Evolutionary conservation across 2,888 invertebrate genomes (phyloP), one percentile per base, ranked within the genome.

Genomic region (Pardosa pseudoannulata): DNA sequence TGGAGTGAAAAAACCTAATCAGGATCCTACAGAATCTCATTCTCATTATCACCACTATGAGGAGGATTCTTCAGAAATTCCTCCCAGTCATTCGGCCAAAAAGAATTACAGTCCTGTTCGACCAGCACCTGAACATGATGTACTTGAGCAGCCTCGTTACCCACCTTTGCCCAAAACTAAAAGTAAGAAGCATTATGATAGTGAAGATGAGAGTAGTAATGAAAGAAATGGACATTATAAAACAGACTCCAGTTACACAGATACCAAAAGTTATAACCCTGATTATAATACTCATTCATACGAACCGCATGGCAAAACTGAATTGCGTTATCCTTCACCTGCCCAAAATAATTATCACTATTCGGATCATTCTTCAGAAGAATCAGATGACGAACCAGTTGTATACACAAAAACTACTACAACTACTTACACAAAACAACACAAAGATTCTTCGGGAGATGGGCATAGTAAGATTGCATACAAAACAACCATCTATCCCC

Each of bases 111-210:
- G 73, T 41, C 67, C 86, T 19, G 64, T 75, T 0, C 31, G 79
- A n/a, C 86, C 86, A 28, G 78, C 86, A 16, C 86, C 86, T 16
- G n/a, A 65, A 7, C 46, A 75, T 29, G 79, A 79, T 64, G 62
- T 75, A 39, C 64, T 67, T 11, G 74, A 75, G 23, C 74, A 79
- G 28, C 79, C 79, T 9, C 31, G 74, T 27, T 64, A 86, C 29
- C 86, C 86, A 46, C 79, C 86, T 0, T 32, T 86, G 29, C 86
- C 86, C 7, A 67, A 72, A 6, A 19, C 27, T n/a, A 65, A 46
- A 19, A 27, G 65, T 36, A 76, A 83, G 29, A 28, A 36, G 28
- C 29, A 31, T 0, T 64, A 68, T 7, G 41, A 41, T n/a, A 29
- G 29, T 28, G n/a, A 1, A 23, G 71, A 71, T n/a, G 71, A 71